Percentiles rank a stretch among this genome's conserved stretches.
phyloP scores from a whole-genome alignment of 2,113 vertebrate genomes.

The Tautogolabrus adspersus region DNA sequence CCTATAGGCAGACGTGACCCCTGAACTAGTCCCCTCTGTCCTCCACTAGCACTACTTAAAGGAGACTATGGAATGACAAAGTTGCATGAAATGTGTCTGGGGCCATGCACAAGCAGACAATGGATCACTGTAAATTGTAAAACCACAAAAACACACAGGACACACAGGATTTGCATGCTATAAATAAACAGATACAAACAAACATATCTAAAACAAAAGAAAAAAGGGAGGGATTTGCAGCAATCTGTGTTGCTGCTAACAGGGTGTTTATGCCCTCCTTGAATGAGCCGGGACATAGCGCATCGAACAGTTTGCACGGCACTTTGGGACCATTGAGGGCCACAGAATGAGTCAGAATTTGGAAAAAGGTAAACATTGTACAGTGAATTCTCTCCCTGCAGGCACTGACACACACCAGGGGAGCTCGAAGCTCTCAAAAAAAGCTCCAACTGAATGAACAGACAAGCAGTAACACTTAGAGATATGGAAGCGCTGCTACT shows the following conservation, averaged over 20 bases:
- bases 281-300: slow-evolving; percentile 54
- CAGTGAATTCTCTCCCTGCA: slow-evolving; percentile 67
- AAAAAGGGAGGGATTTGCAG: slow-evolving; percentile 49
- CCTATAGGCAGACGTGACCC: slow-evolving; percentile 54
- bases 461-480: slow-evolving; percentile 84
- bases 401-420: slow-evolving; percentile 72
- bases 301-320: slow-evolving; percentile 49
- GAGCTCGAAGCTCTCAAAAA: slow-evolving; percentile 70
- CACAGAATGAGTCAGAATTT: slow-evolving; percentile 64
- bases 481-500: slow-evolving; percentile 76
- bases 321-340: slow-evolving; percentile 54
- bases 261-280: slow-evolving; percentile 55
- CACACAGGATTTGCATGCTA: slow-evolving; percentile 63
- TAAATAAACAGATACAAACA: slow-evolving; percentile 46
- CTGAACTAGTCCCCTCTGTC: slow-evolving; percentile 46
- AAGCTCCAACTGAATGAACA: slow-evolving; percentile 85
- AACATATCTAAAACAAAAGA: slow-evolving; percentile 31
- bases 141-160: slow-evolving; percentile 52
- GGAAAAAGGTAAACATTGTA: slow-evolving; percentile 60
- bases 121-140: slow-evolving; percentile 51
- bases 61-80: slow-evolving; percentile 64
- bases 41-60: slow-evolving; percentile 42
- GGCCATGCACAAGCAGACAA: slow-evolving; percentile 82
- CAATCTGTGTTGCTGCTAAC: slow-evolving; percentile 52
- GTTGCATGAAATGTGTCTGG: slow-evolving; percentile 75